phyloP scores from a whole-genome alignment of 2,888 invertebrate genomes.

The Minunthozetes semirufus region DNA sequence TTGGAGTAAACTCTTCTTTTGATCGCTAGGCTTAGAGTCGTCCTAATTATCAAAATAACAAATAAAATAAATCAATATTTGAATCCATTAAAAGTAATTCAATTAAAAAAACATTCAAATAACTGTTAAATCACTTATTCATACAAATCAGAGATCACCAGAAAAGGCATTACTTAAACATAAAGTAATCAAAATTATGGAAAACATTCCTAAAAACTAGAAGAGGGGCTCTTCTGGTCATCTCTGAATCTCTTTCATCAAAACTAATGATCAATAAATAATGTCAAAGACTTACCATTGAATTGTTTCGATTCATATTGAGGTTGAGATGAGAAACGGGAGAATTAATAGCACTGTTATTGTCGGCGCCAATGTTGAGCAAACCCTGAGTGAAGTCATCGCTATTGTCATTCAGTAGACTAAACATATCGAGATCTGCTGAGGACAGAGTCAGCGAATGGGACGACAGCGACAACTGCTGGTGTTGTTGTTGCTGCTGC shows the following conservation, averaged over 20 bases:
- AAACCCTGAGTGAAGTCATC: constrained; percentile 23
- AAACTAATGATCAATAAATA: background rate
- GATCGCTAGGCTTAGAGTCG: constrained; percentile 65
- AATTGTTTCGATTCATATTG: constrained; percentile 42
- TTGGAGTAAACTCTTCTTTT: constrained; percentile 68
- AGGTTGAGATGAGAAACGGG: constrained; percentile 29
- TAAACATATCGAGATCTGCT: constrained; percentile 34
- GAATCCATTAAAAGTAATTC: background rate
- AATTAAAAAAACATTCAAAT: no score
- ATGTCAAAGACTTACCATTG: constrained; percentile 52
- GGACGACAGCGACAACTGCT: constrained; percentile 15
- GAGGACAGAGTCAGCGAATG: constrained; percentile 16
- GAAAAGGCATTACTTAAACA: no score
- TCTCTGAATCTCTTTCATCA: background rate
- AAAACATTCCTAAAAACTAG: no score
- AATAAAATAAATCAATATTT: background rate
- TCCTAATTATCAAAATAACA: background rate
- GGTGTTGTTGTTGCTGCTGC: constrained; percentile 15
- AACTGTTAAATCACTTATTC: no score
- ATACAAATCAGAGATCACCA: no score
- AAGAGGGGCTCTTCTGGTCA: no score
- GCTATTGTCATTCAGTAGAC: background rate
- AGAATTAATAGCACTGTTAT: background rate
- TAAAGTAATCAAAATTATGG: no score
- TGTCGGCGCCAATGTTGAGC: constrained; percentile 4